Evolutionary conservation across 2,113 vertebrate genomes (phyloP), one percentile per base, ranked within the genome.

Genomic region (Ranitomeya variabilis): DNA sequence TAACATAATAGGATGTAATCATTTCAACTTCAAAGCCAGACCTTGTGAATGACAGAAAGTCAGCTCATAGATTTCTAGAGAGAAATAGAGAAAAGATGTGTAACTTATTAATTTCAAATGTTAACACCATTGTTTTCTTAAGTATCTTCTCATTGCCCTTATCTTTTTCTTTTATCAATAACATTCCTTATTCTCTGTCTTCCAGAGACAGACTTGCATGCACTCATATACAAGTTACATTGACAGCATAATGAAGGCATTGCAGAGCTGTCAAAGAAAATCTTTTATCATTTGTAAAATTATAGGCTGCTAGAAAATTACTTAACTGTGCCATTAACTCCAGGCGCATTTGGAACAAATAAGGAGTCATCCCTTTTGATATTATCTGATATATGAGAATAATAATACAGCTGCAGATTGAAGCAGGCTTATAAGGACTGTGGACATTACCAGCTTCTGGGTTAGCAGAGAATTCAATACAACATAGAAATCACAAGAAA

Each of bases 311-410:
- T 89, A 89, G 89, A 90, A 80, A 91, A 89, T 90, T 90, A 92
- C 92, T 92, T 92, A 90, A 92, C 91, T 90, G 60, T 91, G 90
- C 90, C 91, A 91, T 93, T 93, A 91, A 89, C 92, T 91, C 90
- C 89, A 90, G 83, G 90, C 90, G 89, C 91, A 91, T 92, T 92
- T 92, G 91, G 91, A 93, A 94, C 92, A 93, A 93, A 91, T 87
- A 88, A 21, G 79, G 86, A 83, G 90, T 90, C 90, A 94, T 90
- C 89, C 89, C 89, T 91, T 90, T 91, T 91, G 89, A 87, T 92
- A 89, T 90, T 91, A 90, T 91, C 90, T 90, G 92, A 80, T 92
- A 86, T 91, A 90, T 87, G 85, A 89, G 86, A 90, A 92, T 89
- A 91, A 91, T 89, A 85, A 89, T 78, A 89, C 73, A 85, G 81